phyloP scores from a whole-genome alignment of 2,888 invertebrate species.

The Drosophila tanythrix region DNA sequence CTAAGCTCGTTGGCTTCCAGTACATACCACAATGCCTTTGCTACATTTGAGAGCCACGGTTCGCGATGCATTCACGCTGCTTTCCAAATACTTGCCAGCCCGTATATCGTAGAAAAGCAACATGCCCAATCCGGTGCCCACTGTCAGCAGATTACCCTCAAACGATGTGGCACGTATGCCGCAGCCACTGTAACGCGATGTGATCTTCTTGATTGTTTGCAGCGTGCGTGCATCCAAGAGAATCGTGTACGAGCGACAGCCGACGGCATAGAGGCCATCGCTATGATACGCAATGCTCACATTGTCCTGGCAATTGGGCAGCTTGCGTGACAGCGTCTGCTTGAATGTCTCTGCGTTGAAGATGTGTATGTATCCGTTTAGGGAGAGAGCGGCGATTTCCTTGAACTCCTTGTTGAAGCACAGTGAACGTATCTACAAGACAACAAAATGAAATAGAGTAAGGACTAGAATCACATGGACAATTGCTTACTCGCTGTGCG shows the following conservation, averaged over 20 bases:
- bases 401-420: slow-evolving; percentile 94
- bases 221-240: slow-evolving; percentile 95
- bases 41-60: slow-evolving; percentile 95
- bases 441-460: not conserved
- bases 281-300: slow-evolving; percentile 96
- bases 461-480: not conserved
- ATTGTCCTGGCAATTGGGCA: slow-evolving; percentile 96
- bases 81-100: slow-evolving; percentile 95
- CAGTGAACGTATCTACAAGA: slow-evolving; percentile 90
- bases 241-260: slow-evolving; percentile 96
- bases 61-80: slow-evolving; percentile 94
- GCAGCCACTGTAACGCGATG: slow-evolving; percentile 95
- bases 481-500: slow-evolving; percentile 86
- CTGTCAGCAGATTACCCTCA: slow-evolving; percentile 94
- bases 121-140: slow-evolving; percentile 96
- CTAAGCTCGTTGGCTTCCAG: not conserved
- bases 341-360: slow-evolving; percentile 96
- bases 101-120: slow-evolving; percentile 97
- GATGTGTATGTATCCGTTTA: slow-evolving; percentile 97
- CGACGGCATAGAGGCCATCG: slow-evolving; percentile 95
- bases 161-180: slow-evolving; percentile 97
- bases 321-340: slow-evolving; percentile 93
- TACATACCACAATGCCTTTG: slow-evolving; percentile 93
- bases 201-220: slow-evolving; percentile 92
- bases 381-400: slow-evolving; percentile 95